Evolutionary conservation across 2,888 invertebrate genomes (phyloP), one percentile per base, ranked within the genome.

Genomic region (Oxystoma pomonae): DNA sequence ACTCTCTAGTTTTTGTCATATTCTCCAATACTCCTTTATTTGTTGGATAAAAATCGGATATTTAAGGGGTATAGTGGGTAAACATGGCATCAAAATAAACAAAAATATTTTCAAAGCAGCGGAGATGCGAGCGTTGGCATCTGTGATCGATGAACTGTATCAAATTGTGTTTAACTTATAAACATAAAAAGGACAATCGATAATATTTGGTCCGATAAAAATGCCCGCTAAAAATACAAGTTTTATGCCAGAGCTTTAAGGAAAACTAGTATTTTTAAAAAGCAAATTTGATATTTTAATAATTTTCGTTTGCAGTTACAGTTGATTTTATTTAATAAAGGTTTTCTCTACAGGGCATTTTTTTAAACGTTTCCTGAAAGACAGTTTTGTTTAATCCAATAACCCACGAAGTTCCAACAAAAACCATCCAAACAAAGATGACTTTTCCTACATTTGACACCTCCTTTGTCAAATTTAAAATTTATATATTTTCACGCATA

Each of bases 81-180:
- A 35, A 35, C 35, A 35, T 7, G 12, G 35, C 35, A n/a, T n/a
- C n/a, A 35, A 35, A 35, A 35, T 35, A 35, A 7, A 35, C 35
- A 35, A 35, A 35, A 35, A 35, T 3, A n/a, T n/a, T n/a, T 12
- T 7, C 3, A 35, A 35, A 35, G 35, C 35, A 12, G 35, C 61
- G 63, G 67, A 67, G 68, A 69, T 67, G 66, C 68, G 68, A 67
- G 67, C 65, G 59, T 35, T 59, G 59, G 65, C 65, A 68, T 69
- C 67, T 71, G 69, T 72, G 71, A 71, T 69, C 70, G 69, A 71
- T 70, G 70, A 70, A 70, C 69, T 67, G 72, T 57, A 71, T 62
- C 56, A 66, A 69, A 72, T 70, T 70, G 63, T 68, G 68, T 70
- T 71, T 69, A 69, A 69, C 69, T 66, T 68, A 63, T 64, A 69